phyloP scores from a whole-genome alignment of 2,113 vertebrate species.

The Erinaceus europaeus region DNA sequence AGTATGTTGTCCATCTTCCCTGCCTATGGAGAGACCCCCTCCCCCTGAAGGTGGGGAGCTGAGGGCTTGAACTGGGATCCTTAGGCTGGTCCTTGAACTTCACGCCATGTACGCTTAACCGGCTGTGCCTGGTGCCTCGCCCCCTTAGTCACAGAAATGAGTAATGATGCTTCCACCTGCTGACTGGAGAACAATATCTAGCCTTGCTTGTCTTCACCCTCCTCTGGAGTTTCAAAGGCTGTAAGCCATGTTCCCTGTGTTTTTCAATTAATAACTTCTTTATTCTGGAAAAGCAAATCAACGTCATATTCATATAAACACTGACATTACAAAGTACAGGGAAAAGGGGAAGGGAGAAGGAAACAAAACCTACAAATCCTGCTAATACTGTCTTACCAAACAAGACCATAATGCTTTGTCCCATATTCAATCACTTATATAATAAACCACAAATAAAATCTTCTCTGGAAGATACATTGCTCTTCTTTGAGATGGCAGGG shows the following conservation, averaged over 20 bases:
- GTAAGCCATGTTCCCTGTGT: neutral
- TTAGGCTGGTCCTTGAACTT: no score
- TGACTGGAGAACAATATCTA: neutral
- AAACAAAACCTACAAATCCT: conserved; percentile 81
- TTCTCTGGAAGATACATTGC: conserved; percentile 72
- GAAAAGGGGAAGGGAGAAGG: conserved; percentile 57
- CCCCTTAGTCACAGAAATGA: neutral
- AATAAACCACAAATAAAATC: conserved; percentile 80
- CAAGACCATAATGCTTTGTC: conserved; percentile 74
- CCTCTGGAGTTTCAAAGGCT: conserved; percentile 27
- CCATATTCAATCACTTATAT: conserved; percentile 76
- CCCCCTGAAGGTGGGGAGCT: no score
- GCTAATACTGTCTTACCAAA: conserved; percentile 84
- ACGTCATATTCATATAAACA: conserved; percentile 85
- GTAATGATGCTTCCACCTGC: conserved; percentile 30
- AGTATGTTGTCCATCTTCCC: no score
- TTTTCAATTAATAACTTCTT: conserved; percentile 81
- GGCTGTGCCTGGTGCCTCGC: no score
- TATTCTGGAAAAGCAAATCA: conserved; percentile 85
- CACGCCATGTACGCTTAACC: no score
- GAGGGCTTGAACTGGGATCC: no score
- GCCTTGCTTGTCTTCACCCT: neutral
- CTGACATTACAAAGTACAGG: conserved; percentile 84
- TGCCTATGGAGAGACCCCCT: no score
- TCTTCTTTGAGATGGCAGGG: conserved; percentile 57